phyloP scores from a whole-genome alignment of 1,140 invertebrate genomes.

The Trichomalopsis sarcophagae region DNA sequence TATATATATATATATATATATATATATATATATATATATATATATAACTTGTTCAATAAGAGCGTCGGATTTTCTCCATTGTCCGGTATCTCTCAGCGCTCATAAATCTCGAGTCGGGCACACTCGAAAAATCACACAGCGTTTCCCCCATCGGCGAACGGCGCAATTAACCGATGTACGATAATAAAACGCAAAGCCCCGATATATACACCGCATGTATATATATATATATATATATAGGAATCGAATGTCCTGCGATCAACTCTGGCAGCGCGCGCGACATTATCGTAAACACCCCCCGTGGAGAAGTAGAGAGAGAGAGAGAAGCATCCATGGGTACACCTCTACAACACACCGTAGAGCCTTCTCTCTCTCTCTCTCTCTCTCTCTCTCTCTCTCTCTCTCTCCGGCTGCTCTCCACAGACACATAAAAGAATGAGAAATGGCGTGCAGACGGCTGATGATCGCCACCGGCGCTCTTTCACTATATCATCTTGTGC shows the following conservation, averaged over 20 bases:
- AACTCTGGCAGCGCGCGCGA: neutral
- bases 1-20: too few species aligned
- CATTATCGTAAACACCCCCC: conserved; percentile 15
- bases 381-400: too few species aligned
- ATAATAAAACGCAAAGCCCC: neutral
- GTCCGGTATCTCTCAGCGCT: neutral
- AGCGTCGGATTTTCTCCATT: neutral
- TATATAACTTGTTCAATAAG: neutral
- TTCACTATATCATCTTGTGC: neutral
- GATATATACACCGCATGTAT: too few species aligned
- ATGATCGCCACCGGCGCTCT: neutral
- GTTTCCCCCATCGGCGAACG: neutral
- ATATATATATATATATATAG: neutral
- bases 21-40: too few species aligned
- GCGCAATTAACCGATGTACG: neutral
- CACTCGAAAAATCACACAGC: too few species aligned
- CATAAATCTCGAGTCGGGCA: too few species aligned
- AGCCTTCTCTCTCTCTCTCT: too few species aligned
- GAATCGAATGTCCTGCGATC: neutral
- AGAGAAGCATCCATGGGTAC: neutral
- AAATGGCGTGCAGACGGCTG: conserved; percentile 33
- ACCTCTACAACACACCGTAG: too few species aligned
- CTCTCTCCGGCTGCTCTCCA: neutral
- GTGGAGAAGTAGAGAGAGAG: neutral
- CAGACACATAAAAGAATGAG: conserved; percentile 30